Evolutionary conservation across 2,113 vertebrate species (phyloP).

Genomic region (Helogale parvula): DNA sequence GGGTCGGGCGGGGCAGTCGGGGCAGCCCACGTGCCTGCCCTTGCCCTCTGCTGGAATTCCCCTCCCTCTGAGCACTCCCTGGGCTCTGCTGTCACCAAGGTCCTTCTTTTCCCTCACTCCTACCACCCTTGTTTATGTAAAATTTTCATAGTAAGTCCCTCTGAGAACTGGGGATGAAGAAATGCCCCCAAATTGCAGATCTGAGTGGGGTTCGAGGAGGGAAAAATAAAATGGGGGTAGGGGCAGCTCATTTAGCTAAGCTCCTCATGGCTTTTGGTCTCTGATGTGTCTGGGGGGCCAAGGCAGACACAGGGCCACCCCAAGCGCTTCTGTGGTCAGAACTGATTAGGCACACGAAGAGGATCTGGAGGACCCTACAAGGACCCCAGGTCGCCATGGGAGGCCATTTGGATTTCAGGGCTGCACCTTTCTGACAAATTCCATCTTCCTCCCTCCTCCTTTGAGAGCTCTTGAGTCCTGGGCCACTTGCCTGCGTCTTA

Average conservation of each 20-base stretch:
- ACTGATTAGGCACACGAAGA: background rate
- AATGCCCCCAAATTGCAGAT: background rate
- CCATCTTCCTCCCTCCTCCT: background rate
- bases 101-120: background rate
- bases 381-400: background rate
- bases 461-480: background rate
- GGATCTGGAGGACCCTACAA: background rate
- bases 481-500: background rate
- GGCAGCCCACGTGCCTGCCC: rapidly evolving
- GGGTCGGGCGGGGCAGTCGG: background rate
- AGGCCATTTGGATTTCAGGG: background rate
- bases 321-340: background rate
- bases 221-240: background rate
- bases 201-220: background rate
- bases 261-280: background rate
- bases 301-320: background rate
- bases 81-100: background rate
- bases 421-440: background rate
- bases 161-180: background rate
- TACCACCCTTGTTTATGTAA: background rate
- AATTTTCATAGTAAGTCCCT: background rate
- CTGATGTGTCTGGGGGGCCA: background rate
- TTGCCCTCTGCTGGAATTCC: background rate
- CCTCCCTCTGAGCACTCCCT: background rate
- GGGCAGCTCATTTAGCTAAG: no score